Evolutionary conservation across 2,888 invertebrate genomes (phyloP), one percentile per base, ranked within the genome.

Genomic region (Augiades crinisus): DNA sequence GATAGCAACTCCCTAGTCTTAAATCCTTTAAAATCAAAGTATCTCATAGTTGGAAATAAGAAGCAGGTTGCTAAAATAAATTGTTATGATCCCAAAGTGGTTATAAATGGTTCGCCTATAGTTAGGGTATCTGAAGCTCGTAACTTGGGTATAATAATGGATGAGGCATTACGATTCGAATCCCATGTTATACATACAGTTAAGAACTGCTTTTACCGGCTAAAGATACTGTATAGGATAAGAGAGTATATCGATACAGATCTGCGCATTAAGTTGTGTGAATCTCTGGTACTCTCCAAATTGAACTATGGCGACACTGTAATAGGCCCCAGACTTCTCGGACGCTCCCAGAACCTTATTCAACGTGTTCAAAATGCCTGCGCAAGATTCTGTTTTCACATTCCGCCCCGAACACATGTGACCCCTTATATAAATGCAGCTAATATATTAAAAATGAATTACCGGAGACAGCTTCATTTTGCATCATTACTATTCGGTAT

Each of bases 241-340:
- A 14, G 43, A 8, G 10, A 43, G 8, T 43, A 8, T 43, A 16
- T 43, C 3, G n/a, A 17, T 17, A 30, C 30, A 5, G 27, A 27
- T 31, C 5, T 43, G 16, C 27, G 43, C 2, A 43, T 43, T 5
- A 14, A 27, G 6, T 16, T 34, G 1, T 46, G 46, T 14, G 46
- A 36, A 21, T 14, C 36, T 14, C 8, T 46, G 2, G 34, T 46
- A 2, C 24, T 46, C 6, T 46, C 46, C 5, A 46, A 46, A 31
- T 10, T 46, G 6, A 46, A 46, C 14, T 46, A 46, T 16, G 36
- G 13, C 1, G 46, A 46, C 19, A 8, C 10, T 1, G 19, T 37
- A 1, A 31, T 31, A 31, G 31, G 31, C 2, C 31, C 13, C 5
- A 3, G 31, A 0, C 6, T 31, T 0, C 12, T 31, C 3, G 13